Evolutionary conservation across 2,113 vertebrate species (phyloP).

Genomic region (Crotalus tigris): DNA sequence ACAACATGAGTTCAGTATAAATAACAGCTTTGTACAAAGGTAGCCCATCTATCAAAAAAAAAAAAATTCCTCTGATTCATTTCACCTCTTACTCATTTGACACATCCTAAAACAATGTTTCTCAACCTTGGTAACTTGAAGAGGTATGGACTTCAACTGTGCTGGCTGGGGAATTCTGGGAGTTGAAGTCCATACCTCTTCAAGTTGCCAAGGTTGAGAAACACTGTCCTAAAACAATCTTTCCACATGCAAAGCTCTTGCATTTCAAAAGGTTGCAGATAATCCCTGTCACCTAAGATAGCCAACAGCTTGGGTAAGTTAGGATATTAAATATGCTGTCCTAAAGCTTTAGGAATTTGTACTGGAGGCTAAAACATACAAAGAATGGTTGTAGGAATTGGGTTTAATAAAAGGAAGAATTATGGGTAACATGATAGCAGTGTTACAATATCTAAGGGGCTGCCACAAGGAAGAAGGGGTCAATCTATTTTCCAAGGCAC

Average conservation of each 20-base stretch:
- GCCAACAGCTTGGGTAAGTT: not conserved
- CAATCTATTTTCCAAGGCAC: not conserved
- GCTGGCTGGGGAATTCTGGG: no score
- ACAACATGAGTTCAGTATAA: not conserved
- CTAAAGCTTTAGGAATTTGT: not conserved
- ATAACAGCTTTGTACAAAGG: not conserved
- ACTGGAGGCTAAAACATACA: not conserved
- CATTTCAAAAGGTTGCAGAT: not conserved
- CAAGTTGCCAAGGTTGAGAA: no score
- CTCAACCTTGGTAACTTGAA: no score
- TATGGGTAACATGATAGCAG: not conserved
- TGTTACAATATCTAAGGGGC: not conserved
- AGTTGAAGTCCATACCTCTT: no score
- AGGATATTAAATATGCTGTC: not conserved
- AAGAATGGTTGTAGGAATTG: not conserved
- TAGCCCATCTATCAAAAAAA: not conserved
- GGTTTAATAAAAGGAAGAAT: not conserved
- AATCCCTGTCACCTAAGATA: not conserved
- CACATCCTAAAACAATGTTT: not conserved
- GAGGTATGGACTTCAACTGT: no score
- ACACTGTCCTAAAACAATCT: not conserved
- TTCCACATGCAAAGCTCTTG: no score
- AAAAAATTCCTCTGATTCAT: not conserved
- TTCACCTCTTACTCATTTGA: not conserved
- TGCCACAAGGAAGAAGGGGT: not conserved